Percentiles rank a stretch among this genome's conserved stretches.
phyloP scores from a whole-genome alignment of 1,140 invertebrate species.

The Neodiprion fabricii region DNA sequence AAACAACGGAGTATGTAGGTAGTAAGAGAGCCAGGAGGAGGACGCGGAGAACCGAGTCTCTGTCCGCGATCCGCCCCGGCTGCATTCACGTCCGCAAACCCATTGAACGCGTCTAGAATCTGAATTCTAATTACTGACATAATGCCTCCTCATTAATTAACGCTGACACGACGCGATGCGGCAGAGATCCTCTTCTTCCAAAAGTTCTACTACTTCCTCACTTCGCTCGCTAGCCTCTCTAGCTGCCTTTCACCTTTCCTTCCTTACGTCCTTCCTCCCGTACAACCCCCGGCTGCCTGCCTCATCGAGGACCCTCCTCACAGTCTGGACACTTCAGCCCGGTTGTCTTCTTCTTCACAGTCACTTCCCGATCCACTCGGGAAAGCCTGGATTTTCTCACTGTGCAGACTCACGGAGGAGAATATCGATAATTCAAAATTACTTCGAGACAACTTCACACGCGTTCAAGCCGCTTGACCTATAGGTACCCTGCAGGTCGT shows the following conservation, averaged over 20 bases:
- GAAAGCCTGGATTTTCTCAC: no score
- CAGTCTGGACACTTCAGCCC: no score
- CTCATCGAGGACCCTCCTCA: no score
- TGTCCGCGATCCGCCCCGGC: background rate
- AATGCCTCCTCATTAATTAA: background rate
- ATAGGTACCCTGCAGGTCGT: no score
- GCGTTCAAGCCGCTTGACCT: no score
- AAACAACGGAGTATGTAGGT: background rate
- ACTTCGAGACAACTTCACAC: no score
- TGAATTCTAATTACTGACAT: constrained; percentile 1
- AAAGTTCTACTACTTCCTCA: background rate
- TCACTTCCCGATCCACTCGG: no score
- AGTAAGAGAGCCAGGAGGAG: background rate
- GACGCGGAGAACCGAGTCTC: background rate
- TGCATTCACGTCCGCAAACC: constrained; percentile 2
- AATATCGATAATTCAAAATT: no score
- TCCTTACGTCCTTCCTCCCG: background rate
- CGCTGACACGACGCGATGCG: background rate
- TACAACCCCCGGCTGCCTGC: background rate
- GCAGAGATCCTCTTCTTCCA: background rate
- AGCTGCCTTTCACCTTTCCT: background rate
- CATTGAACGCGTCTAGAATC: background rate
- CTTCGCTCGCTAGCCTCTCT: background rate
- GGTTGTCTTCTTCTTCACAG: no score
- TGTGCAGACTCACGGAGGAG: no score